phyloP scores from a whole-genome alignment of 2,113 vertebrate genomes.

The Hydrochoerus hydrochaeris region DNA sequence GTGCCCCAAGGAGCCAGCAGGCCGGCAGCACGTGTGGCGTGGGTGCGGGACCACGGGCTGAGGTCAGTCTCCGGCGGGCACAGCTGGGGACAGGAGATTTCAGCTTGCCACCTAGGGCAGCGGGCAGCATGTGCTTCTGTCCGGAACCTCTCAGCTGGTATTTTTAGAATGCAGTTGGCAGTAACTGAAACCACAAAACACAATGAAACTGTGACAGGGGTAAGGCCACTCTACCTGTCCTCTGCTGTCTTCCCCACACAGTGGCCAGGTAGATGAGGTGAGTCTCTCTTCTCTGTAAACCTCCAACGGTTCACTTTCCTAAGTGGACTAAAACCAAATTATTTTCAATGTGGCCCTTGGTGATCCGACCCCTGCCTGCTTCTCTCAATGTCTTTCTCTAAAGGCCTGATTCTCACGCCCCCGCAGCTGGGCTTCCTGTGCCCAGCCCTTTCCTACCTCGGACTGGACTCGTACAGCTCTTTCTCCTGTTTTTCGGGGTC shows the following conservation, averaged over 20 bases:
- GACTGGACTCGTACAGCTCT: neutral
- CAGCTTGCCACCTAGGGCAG: too few relatives aligned
- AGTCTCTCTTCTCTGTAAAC: neutral
- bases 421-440: neutral
- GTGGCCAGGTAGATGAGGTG: neutral
- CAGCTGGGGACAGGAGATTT: neutral
- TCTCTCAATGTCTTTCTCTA: neutral
- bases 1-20: too few relatives aligned
- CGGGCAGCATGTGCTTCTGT: too few relatives aligned
- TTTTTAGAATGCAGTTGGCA: neutral
- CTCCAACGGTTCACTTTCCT: neutral
- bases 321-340: neutral
- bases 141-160: neutral
- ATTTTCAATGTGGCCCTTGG: neutral
- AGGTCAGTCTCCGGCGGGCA: neutral
- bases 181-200: neutral
- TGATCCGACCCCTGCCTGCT: neutral
- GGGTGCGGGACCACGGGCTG: neutral
- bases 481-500: too few relatives aligned
- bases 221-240: too few relatives aligned
- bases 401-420: neutral
- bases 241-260: neutral
- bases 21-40: neutral
- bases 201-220: neutral
- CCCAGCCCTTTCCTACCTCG: neutral